Conservation (phyloP, 1,140 invertebrate genomes). For the Monochamus saltuarius region DNA sequence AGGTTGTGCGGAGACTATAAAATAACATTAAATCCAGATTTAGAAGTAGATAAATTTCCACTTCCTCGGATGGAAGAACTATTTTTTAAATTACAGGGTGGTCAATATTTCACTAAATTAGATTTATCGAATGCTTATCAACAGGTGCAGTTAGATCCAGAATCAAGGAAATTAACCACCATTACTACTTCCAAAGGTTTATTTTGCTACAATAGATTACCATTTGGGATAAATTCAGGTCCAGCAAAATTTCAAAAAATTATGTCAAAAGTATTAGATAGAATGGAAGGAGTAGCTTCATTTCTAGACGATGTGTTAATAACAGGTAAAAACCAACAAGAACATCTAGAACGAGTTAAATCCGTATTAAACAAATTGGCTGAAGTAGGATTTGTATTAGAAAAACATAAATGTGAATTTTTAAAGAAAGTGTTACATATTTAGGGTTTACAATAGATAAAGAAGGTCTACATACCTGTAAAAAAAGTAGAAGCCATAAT, state of each 20-base stretch:
- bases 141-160: conserved; percentile 38
- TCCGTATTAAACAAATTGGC: conserved; percentile 29
- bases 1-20: conserved; percentile 55
- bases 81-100: conserved; percentile 45
- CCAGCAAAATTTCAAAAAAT: conserved; percentile 42
- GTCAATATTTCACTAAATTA: conserved; percentile 45
- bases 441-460: conserved; percentile 33
- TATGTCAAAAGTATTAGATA: conserved; percentile 44
- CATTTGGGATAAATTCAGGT: conserved; percentile 21
- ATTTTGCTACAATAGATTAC: conserved; percentile 34
- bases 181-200: conserved; percentile 27
- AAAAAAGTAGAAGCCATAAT: conserved; percentile 43
- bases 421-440: conserved; percentile 15
- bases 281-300: conserved; percentile 20
- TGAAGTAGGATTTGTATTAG: conserved; percentile 7
- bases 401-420: conserved; percentile 10
- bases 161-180: conserved; percentile 21
- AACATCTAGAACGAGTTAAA: conserved; percentile 25
- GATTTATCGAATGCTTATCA: conserved; percentile 52
- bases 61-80: conserved; percentile 53
- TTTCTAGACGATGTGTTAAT: conserved; percentile 44
- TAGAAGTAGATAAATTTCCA: conserved; percentile 49
- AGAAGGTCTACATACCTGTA: conserved; percentile 34
- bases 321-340: conserved; percentile 25
- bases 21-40: conserved; percentile 43